Evolutionary conservation across 2,888 invertebrate species (phyloP), one percentile per base, ranked within the genome.

Genomic region (Ectemnius lituratus): DNA sequence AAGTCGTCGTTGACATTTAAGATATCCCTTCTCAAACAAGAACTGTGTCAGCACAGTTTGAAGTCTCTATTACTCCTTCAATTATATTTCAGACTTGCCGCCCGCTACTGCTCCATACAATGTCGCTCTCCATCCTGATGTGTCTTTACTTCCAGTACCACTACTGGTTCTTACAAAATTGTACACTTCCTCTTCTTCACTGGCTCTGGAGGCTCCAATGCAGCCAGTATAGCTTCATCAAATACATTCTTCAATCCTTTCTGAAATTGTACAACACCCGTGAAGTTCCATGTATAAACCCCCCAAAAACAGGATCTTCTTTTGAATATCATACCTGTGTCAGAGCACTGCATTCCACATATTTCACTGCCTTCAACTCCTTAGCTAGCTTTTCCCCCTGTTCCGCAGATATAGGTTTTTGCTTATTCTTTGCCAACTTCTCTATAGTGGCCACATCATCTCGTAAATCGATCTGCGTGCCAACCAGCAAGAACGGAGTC

Each of bases 231-330:
- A 75, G 99, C 99, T 93, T 99, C 99, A 91, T 99, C 99, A 91
- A 99, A 99, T 23, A 99, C 99, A 91, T 99, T 99, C 94, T 99
- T 99, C 91, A 99, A 92, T 86, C 98, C 98, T 95, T 99, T 98
- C 95, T 96, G 93, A 52, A 93, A 91, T 61, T 27, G 62, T 16
- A 16, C 16, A 52, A 3, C 1, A 5, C n/a, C 5, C n/a, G 1
- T 11, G 60, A 73, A 2, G 16, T 62, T 59, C 56, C 61, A 47
- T 14, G 11, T 14, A 8, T 4, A 0, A 8, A 6, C 5, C 1
- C 5, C 37, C 11, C 37, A 37, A 37, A 8, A 6, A 37, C 11
- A 37, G 5, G 37, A 6, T 37, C 37, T 37, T 37, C 0, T 52
- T 52, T 52, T 0, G 52, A 14, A 6, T 52, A 52, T 52, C 52